These are phyloP conservation scores for Salvelinus alpinus DNA, from an alignment of 2,113 vertebrate species.

Conservation along the genomic window DNA sequence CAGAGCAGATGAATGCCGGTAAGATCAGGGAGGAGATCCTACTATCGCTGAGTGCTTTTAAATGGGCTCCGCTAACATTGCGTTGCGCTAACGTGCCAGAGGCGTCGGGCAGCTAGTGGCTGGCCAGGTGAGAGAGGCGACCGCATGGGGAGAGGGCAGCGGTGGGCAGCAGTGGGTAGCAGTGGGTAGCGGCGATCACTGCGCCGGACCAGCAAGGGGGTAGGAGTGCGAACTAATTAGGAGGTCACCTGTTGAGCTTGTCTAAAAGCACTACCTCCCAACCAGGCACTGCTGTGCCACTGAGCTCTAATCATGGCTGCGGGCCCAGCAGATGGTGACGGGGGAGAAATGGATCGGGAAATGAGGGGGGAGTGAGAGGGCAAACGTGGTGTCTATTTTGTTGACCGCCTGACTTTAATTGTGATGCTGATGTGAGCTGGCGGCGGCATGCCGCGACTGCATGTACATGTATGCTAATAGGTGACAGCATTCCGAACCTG, in stretches of 20 bases:
- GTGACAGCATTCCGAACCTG: constrained; percentile 27
- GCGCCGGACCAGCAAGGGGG: constrained; percentile 8
- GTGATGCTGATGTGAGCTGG: constrained; percentile 51
- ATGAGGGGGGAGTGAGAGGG: no score
- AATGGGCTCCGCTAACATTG: not conserved
- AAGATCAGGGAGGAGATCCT: not conserved
- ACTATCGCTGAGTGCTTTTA: not conserved
- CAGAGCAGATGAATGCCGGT: not conserved
- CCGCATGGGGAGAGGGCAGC: not conserved
- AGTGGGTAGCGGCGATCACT: not conserved
- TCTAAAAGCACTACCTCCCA: constrained; percentile 24
- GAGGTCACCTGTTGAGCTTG: constrained; percentile 38
- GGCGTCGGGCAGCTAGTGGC: not conserved
- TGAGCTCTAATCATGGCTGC: constrained; percentile 49
- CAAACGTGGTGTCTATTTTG: constrained; percentile 35
- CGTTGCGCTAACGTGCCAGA: not conserved
- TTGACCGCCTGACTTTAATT: constrained; percentile 50
- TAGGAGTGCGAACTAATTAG: constrained; percentile 48
- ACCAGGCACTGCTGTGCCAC: constrained; percentile 23
- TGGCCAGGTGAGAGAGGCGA: not conserved
- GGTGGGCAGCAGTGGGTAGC: not conserved
- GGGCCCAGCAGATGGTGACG: constrained; percentile 25
- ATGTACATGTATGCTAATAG: constrained; percentile 30
- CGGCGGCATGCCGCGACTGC: constrained; percentile 36
- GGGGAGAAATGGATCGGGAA: not conserved